A percentile compares a stretch with the other conserved stretches of the same genome.
Conservation (phyloP, 2,888 invertebrate genomes). For the Carterocephalus palaemon region DNA sequence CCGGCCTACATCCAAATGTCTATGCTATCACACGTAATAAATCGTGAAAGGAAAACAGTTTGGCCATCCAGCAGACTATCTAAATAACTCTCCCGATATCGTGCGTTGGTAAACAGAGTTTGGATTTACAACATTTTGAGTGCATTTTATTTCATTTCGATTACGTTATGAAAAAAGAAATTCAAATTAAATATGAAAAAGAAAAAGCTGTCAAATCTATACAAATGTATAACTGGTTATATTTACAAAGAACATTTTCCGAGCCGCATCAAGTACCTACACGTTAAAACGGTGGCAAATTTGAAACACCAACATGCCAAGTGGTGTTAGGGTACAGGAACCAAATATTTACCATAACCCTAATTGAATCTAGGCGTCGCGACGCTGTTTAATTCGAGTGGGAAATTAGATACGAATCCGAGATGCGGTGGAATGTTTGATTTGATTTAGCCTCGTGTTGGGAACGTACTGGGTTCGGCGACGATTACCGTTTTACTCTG, state of each 20-base stretch:
- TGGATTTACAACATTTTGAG: not conserved
- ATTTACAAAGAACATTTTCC: no score
- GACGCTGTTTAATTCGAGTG: constrained; percentile 56
- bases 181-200: no score
- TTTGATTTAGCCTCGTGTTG: constrained; percentile 48
- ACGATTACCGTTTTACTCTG: constrained; percentile 19
- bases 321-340: constrained; percentile 25
- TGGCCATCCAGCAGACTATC: constrained; percentile 1
- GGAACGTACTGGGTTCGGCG: constrained; percentile 2
- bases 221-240: no score
- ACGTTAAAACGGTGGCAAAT: not conserved
- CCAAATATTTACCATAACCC: constrained; percentile 45
- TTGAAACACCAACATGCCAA: constrained; percentile 31
- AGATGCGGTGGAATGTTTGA: constrained; percentile 54
- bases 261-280: no score
- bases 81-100: constrained; percentile 1
- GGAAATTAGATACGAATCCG: constrained; percentile 64
- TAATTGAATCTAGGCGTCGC: constrained; percentile 58
- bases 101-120: not conserved
- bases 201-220: no score
- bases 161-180: no score
- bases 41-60: constrained; percentile 6
- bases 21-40: constrained; percentile 19
- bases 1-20: constrained; percentile 7
- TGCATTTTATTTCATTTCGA: no score